These are phyloP conservation scores for Limanda limanda DNA, from an alignment of 2,113 vertebrate genomes.

Conservation along the genomic window DNA sequence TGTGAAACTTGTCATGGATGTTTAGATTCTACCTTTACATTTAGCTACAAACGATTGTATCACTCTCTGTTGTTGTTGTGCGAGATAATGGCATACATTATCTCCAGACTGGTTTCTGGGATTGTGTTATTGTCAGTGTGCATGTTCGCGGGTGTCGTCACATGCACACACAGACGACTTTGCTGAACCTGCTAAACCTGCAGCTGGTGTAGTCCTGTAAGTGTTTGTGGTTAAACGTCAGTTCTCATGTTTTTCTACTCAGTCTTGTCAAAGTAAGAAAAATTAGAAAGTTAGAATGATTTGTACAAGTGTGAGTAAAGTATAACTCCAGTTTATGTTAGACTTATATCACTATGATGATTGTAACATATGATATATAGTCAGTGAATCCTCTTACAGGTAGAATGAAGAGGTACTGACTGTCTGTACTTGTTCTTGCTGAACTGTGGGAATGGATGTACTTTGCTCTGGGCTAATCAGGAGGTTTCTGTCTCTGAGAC, in stretches of 20 bases:
- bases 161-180: not conserved
- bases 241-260: no score
- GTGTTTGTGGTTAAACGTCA: no score
- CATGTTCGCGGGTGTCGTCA: not conserved
- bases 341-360: no score
- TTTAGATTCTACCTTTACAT: no score
- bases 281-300: no score
- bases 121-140: not conserved
- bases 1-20: no score
- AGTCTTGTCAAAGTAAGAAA: no score
- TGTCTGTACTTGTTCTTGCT: conserved; percentile 11
- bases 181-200: conserved; percentile 29
- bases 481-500: conserved; percentile 29
- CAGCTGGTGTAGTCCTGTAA: not conserved
- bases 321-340: no score
- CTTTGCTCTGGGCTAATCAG: conserved; percentile 39
- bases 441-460: conserved; percentile 28
- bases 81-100: not conserved
- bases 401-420: not conserved
- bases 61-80: not conserved
- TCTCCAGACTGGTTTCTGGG: not conserved
- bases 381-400: not conserved
- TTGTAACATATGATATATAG: not conserved
- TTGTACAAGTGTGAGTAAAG: no score
- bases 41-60: no score